phyloP scores from a whole-genome alignment of 2,888 invertebrate genomes.

The Merodon equestris region DNA sequence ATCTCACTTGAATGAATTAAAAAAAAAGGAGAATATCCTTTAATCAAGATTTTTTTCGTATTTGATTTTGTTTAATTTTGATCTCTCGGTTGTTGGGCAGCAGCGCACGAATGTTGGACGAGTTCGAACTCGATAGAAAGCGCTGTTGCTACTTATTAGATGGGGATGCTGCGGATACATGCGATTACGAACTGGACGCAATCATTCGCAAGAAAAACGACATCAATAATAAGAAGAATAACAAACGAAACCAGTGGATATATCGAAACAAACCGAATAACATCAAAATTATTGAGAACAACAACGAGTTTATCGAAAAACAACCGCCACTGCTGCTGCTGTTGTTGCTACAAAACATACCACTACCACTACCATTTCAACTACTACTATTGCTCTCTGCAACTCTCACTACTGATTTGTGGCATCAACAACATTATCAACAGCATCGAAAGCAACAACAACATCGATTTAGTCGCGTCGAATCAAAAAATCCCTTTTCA shows the following conservation, averaged over 20 bases:
- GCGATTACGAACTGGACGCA: slow-evolving; percentile 64
- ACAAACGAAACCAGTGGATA: slow-evolving; percentile 20
- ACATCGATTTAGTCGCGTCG: background rate
- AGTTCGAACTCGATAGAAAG: slow-evolving; percentile 45
- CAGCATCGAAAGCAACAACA: background rate
- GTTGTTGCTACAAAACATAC: slow-evolving; percentile 38
- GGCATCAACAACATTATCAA: background rate
- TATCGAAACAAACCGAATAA: slow-evolving; percentile 10
- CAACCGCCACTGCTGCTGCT: slow-evolving; percentile 26
- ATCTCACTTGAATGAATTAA: slow-evolving; percentile 3
- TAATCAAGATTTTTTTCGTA: too few relatives aligned
- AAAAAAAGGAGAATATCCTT: slow-evolving; percentile 15
- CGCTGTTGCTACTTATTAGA: slow-evolving; percentile 66
- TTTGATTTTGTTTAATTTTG: too few relatives aligned
- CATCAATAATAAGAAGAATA: background rate
- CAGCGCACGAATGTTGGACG: slow-evolving; percentile 60
- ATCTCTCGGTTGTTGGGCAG: too few relatives aligned
- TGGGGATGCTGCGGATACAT: slow-evolving; percentile 71
- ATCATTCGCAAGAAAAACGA: slow-evolving; percentile 42
- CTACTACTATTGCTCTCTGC: too few relatives aligned
- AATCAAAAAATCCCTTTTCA: background rate
- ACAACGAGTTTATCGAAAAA: slow-evolving; percentile 3
- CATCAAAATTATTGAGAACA: slow-evolving; percentile 10
- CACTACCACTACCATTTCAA: too few relatives aligned
- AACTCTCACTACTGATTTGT: too few relatives aligned